Base-by-base conservation (phyloP, 2,888 invertebrate species). In the Cosmia pyralina region DNA sequence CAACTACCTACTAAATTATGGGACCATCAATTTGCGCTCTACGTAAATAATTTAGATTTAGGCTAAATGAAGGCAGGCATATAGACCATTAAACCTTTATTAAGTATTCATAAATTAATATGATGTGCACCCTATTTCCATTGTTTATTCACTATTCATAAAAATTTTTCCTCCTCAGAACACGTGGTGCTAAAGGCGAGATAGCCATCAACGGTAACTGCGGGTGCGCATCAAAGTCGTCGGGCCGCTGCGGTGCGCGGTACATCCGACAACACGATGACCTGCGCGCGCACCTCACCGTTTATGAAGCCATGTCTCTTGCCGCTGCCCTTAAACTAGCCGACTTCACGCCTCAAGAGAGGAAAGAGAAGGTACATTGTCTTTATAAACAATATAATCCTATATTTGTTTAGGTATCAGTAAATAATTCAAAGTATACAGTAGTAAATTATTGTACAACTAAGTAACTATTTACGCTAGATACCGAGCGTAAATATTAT, bases 261-360 rank as follows among this genome's bases (percentile, higher is more conserved):
- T 98, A 98, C 95, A 98, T 98, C 89, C 98, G 98, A 93, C 98
- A 98, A 91, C 97, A 98, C 77, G 98, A 98, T 91, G 96, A 97
- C 88, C 93, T 98, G 88, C 96, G 98, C 81, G 97, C 97, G 46
- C 97, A 98, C 87, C 96, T 99, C 85, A 97, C 98, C 69, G 97
- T 98, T 63, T 96, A 97, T 88, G 98, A 98, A 94, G 97, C 98
- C 85, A 98, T 98, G 98, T 97, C 97, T 88, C 96, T 98, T 68
- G 98, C 98, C 0, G 98, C 98, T 4, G 97, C 98, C 83, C 97
- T 98, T 71, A 98, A 98, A 91, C 96, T 98, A 67, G 98, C 98
- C 84, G 96, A 97, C 68, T 97, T 98, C 84, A 96, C 97, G 22
- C 94, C 96, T n/a, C 96, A 97, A 28, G 97, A 97, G 88, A 97